Conservation (phyloP, 2,888 invertebrate genomes). For the Orgyia antiqua region DNA sequence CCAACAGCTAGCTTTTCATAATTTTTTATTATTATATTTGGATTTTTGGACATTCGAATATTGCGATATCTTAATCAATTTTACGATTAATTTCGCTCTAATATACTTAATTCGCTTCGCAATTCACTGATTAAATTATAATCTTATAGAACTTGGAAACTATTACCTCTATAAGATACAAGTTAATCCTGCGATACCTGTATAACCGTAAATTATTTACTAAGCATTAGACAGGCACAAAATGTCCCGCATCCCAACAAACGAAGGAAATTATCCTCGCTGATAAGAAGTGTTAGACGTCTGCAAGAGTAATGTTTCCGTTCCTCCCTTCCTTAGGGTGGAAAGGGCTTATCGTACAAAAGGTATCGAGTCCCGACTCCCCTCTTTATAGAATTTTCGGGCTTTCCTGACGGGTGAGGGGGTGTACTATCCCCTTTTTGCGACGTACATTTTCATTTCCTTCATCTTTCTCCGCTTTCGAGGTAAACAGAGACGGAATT, state of each 20-base stretch:
- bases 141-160: too few species aligned
- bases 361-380: constrained; percentile 58
- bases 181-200: constrained; percentile 2
- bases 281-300: constrained; percentile 70
- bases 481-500: constrained; percentile 47
- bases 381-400: constrained; percentile 76
- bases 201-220: constrained; percentile 24
- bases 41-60: too few species aligned
- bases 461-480: constrained; percentile 76
- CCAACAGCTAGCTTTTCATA: too few species aligned
- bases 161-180: too few species aligned
- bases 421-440: constrained; percentile 62
- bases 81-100: too few species aligned
- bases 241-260: constrained; percentile 41
- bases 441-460: constrained; percentile 78
- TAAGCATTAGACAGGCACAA: constrained; percentile 20
- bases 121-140: too few species aligned
- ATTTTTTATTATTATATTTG: too few species aligned
- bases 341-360: constrained; percentile 70
- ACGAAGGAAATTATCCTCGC: constrained; percentile 61
- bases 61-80: too few species aligned
- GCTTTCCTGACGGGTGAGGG: constrained; percentile 44
- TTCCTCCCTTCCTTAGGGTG: constrained; percentile 30
- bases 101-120: too few species aligned
- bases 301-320: constrained; percentile 70